Conservation (phyloP, 1,140 invertebrate species). For the Grapholita molesta region DNA sequence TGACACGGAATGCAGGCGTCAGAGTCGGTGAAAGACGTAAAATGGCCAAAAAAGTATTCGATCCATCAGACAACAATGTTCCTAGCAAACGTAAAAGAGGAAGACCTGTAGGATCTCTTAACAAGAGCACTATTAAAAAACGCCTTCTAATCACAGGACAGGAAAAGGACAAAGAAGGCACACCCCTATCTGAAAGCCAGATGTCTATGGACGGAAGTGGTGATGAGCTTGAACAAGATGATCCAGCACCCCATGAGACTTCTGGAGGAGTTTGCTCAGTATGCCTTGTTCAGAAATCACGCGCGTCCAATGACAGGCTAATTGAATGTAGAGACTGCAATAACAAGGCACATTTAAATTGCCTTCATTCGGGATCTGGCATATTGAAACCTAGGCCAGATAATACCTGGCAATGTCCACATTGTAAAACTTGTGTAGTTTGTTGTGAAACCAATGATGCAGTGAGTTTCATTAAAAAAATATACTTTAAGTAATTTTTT, state of each 20-base stretch:
- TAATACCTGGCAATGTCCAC: conserved; percentile 85
- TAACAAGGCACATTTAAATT: conserved; percentile 85
- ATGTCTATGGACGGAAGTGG: conserved; percentile 75
- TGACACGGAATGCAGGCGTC: conserved; percentile 54
- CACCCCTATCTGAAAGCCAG: conserved; percentile 57
- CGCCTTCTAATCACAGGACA: conserved; percentile 41
- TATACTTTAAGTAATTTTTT: no score
- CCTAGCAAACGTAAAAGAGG: conserved; percentile 82
- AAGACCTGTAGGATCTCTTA: conserved; percentile 79
- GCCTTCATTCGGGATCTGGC: conserved; percentile 82
- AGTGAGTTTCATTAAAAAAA: conserved; percentile 75
- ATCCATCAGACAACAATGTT: conserved; percentile 87
- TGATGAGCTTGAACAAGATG: conserved; percentile 61
- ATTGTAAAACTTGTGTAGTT: conserved; percentile 84
- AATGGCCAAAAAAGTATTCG: conserved; percentile 86
- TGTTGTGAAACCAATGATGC: conserved; percentile 85
- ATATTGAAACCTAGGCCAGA: conserved; percentile 82
- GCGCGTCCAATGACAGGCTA: conserved; percentile 82
- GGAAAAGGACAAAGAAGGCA: conserved; percentile 47
- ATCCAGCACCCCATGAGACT: conserved; percentile 49
- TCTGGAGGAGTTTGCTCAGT: conserved; percentile 79
- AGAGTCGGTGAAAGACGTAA: conserved; percentile 72
- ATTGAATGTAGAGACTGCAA: conserved; percentile 89
- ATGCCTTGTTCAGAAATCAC: conserved; percentile 77
- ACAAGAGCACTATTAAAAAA: conserved; percentile 79